These are phyloP conservation scores for Sceliomorpha sp. DNA, from an alignment of 2,888 invertebrate genomes.

Conservation along the genomic window DNA sequence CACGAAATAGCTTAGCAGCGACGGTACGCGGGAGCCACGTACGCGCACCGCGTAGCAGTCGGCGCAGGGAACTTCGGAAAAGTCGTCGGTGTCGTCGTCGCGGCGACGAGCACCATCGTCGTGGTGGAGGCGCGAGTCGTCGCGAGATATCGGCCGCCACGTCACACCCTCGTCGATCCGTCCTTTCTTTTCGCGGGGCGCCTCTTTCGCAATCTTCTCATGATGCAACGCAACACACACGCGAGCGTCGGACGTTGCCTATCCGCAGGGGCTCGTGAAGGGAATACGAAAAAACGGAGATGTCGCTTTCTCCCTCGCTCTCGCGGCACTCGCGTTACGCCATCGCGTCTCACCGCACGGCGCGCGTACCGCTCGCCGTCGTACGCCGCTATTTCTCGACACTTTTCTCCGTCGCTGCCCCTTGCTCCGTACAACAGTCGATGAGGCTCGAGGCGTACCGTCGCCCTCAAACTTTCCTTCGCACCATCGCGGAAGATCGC, in stretches of 20 bases:
- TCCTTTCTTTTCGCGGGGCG: slow-evolving; percentile 63
- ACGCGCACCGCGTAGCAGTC: slow-evolving; percentile 19
- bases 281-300: too few species aligned
- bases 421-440: too few species aligned
- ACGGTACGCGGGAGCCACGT: slow-evolving; percentile 12
- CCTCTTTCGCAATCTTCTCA: slow-evolving; percentile 69
- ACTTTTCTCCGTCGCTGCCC: too few species aligned
- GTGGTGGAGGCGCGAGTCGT: slow-evolving; percentile 1
- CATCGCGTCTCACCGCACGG: too few species aligned
- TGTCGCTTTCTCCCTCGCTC: too few species aligned
- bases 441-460: too few species aligned
- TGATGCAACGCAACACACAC: slow-evolving; percentile 48
- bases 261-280: too few species aligned
- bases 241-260: slow-evolving; percentile 19
- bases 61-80: slow-evolving; percentile 8
- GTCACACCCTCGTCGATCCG: slow-evolving; percentile 59
- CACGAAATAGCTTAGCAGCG: slow-evolving; percentile 17
- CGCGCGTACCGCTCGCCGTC: too few species aligned
- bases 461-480: too few species aligned
- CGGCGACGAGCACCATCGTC: slow-evolving; percentile 10
- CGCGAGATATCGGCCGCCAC: slow-evolving; percentile 8
- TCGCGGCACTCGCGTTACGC: too few species aligned
- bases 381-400: too few species aligned
- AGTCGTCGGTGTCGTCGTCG: slow-evolving; percentile 9
- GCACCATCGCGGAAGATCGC: too few species aligned